Base-by-base conservation (phyloP, 1,140 invertebrate genomes). In the Bombus superbus region DNA sequence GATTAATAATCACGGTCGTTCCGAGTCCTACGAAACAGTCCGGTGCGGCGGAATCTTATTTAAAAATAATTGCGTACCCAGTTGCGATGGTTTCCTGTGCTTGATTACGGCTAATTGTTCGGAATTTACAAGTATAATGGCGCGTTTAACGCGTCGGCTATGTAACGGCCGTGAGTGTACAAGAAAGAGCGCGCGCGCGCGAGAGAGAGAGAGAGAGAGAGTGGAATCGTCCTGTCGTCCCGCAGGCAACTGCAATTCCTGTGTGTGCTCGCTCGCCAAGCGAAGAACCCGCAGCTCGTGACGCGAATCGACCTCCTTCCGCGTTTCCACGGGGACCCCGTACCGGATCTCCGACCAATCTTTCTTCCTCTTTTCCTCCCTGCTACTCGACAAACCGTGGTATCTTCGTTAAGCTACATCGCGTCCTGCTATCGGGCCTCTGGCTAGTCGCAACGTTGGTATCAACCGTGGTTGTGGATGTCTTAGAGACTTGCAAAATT, bases 101-200 rank as follows among this genome's bases (percentile, higher is more conserved):
- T 93, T 95, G 94, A 94, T 95, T 94, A 94, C 94, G 91, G 93
- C 92, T 95, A 94, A 95, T 95, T 95, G 93, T 95, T 95, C 91
- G 88, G 86, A 92, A 95, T 95, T 95, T 95, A 94, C 94, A 95
- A 95, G 94, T 95, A 95, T 95, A 95, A 95, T 95, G 86, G 91
- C 88, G 87, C 92, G 91, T 88, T 93, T 94, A 93, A 94, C 90
- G 93, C 90, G 92, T 81, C 80, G 92, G 89, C 92, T 94, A 94
- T 93, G 90, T 94, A 94, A 94, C 92, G 90, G 91, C 90, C 92
- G 88, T 89, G 86, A 86, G 85, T 83, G 71, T 25, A 35, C 1
- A 10, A 38, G 75, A 78, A 3, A 42, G 53, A 40, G n/a, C n/a
- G n/a, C n/a, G n/a, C n/a, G n/a, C n/a, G n/a, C n/a, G n/a, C n/a